A percentile compares a stretch with the other conserved stretches of the same genome.
These are phyloP conservation scores for Drosophila mayaguana DNA, from an alignment of 2,888 invertebrate species.

Conservation along the genomic window DNA sequence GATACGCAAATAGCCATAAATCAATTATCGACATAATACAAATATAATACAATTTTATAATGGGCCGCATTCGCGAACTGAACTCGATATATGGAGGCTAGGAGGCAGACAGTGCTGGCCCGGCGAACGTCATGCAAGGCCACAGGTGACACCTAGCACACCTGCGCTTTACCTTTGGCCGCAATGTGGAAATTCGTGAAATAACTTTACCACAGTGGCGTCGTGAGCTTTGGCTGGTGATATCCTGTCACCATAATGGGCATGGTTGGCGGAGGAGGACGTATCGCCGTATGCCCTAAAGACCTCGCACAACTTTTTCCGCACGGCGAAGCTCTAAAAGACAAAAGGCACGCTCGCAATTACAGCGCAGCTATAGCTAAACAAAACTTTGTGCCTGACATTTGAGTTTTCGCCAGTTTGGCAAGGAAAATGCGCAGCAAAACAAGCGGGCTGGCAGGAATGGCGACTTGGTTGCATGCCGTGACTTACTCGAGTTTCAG, in stretches of 20 bases:
- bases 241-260: conserved; percentile 8
- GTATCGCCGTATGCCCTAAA: conserved; percentile 7
- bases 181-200: neutral
- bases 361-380: conserved; percentile 54
- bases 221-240: conserved; percentile 27
- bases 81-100: neutral
- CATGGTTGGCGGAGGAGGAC: neutral
- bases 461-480: conserved; percentile 48
- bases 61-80: conserved; percentile 23
- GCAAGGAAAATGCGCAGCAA: conserved; percentile 73
- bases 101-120: conserved; percentile 20
- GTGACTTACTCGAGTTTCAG: conserved; percentile 77
- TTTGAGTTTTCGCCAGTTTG: conserved; percentile 55
- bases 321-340: conserved; percentile 53
- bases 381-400: conserved; percentile 69
- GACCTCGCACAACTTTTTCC: conserved; percentile 51
- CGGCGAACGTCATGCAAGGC: conserved; percentile 51
- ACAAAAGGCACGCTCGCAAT: conserved; percentile 70
- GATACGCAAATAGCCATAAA: conserved; percentile 45
- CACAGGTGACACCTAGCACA: conserved; percentile 46
- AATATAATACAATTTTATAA: conserved; percentile 51
- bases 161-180: conserved; percentile 10
- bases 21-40: conserved; percentile 64
- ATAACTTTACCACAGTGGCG: conserved; percentile 29
- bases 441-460: conserved; percentile 34